Conservation (phyloP, 92 coral and sea anemone species). For the Parazoanthus atlanticus region DNA sequence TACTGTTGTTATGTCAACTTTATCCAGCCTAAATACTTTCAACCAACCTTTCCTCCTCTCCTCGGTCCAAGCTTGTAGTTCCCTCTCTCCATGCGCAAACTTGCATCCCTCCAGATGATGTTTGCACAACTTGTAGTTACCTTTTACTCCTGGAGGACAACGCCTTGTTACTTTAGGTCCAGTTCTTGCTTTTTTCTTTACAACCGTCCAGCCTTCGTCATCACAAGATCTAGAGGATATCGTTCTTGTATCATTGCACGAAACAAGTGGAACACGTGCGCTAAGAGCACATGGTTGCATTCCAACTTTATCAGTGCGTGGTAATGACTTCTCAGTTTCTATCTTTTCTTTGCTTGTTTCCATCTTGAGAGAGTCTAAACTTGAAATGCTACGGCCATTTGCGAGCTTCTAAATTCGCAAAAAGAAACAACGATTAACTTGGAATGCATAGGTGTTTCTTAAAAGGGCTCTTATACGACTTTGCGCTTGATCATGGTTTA, state of each 20-base stretch:
- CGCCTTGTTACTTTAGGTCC: background rate
- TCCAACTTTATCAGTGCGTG: background rate
- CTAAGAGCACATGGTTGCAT: background rate
- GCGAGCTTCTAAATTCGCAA: no score
- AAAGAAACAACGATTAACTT: no score
- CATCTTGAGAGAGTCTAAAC: background rate
- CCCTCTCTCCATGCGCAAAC: constrained; percentile 66
- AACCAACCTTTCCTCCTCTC: constrained; percentile 28
- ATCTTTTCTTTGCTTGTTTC: background rate
- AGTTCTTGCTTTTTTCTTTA: background rate
- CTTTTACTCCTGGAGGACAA: background rate
- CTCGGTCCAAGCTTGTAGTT: constrained; percentile 45
- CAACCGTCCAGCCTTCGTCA: constrained; percentile 19
- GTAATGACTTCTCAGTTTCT: background rate
- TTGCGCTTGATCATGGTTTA: no score
- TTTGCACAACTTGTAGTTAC: background rate
- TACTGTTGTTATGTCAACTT: background rate
- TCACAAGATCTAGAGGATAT: background rate
- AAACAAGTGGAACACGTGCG: background rate
- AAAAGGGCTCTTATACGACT: no score
- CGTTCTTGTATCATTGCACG: background rate
- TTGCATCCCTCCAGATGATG: constrained; percentile 30
- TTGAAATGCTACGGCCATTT: background rate
- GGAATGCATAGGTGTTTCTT: no score
- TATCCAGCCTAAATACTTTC: no score